A percentile compares a stretch with the other conserved stretches of the same genome.
phyloP scores from a whole-genome alignment of 2,888 invertebrate genomes.

The Caenorhabditis zanzibari region DNA sequence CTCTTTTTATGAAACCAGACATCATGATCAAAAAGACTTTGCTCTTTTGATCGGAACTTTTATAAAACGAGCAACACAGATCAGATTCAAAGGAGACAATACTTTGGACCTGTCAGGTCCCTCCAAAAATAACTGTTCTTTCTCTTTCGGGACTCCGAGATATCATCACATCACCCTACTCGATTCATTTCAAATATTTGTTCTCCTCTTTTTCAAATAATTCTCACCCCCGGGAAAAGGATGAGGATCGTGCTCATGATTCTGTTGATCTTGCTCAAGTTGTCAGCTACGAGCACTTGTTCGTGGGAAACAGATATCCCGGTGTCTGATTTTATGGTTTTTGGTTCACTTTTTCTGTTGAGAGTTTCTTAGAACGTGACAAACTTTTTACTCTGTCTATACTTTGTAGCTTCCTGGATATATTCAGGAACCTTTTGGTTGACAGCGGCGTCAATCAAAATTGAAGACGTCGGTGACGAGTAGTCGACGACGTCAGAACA shows the following conservation, averaged over 20 bases:
- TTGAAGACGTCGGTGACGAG: slow-evolving; percentile 19
- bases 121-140: slow-evolving; percentile 51
- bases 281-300: slow-evolving; percentile 59
- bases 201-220: slow-evolving; percentile 1
- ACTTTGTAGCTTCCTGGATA: slow-evolving; percentile 9
- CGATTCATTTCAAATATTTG: slow-evolving; percentile 47
- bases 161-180: slow-evolving; percentile 36
- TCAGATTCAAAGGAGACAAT: slow-evolving; percentile 39
- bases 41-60: background rate
- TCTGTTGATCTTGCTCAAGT: slow-evolving; percentile 61
- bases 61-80: slow-evolving; percentile 35
- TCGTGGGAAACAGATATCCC: slow-evolving; percentile 47
- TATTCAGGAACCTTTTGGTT: slow-evolving; percentile 12
- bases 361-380: slow-evolving; percentile 27
- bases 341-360: slow-evolving; percentile 1
- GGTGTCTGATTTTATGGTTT: slow-evolving; percentile 34
- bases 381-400: background rate
- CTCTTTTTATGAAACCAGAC: slow-evolving; percentile 7
- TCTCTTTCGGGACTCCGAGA: background rate
- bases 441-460: slow-evolving; percentile 45
- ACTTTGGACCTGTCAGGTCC: slow-evolving; percentile 55
- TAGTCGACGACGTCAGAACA: slow-evolving; percentile 47
- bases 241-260: slow-evolving; percentile 57
- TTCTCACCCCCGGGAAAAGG: slow-evolving; percentile 4
- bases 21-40: background rate